Evolutionary conservation across 2,797 vertebrate genomes (phyloP), one percentile per base, ranked within the genome.

Genomic region (Diglossa cyanea): DNA sequence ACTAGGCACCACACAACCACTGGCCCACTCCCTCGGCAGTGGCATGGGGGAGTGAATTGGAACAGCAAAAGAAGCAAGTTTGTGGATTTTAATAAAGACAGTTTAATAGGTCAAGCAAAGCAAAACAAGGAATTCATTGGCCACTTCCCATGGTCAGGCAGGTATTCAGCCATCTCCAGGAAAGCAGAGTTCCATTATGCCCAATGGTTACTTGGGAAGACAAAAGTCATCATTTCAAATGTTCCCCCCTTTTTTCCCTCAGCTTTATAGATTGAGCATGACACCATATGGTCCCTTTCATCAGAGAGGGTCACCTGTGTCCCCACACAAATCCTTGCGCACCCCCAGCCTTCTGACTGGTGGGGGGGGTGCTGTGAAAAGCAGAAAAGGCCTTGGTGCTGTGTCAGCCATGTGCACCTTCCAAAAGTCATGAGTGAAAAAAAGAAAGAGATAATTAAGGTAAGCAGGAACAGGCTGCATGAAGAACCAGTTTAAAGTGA

Each of bases 331-430:
- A 40, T 42, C 31, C 23, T 9, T 62, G n/a, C 25, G 35, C 42
- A 55, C 4, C 6, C 6, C 13, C 48, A 61, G 35, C 35, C 42
- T 68, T 26, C 42, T 37, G 31, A n/a, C 16, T 25, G 23, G 11
- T 61, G 48, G 9, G 13, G 5, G 48, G 9, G 13, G 5, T 42
- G 48, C 16, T 48, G 23, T 17, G 55, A 62, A 67, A 62, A 48
- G 16, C n/a, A 68, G 42, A 55, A 70, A 31, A 55, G 55, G 21
- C 16, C 11, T 55, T 44, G 48, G 37, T 30, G 21, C 13, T 37
- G 26, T 14, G 18, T 6, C 19, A 61, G 42, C 35, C 0, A 1
- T 28, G 16, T 1, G 1, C 19, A 37, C 13, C 42, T n/a, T 55
- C 48, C 24, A 24, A 62, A 55, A 68, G 18, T 24, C 23, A 71